These are phyloP conservation scores for Lithobates sylvaticus DNA, from an alignment of 2,797 vertebrate genomes.

Conservation along the genomic window DNA sequence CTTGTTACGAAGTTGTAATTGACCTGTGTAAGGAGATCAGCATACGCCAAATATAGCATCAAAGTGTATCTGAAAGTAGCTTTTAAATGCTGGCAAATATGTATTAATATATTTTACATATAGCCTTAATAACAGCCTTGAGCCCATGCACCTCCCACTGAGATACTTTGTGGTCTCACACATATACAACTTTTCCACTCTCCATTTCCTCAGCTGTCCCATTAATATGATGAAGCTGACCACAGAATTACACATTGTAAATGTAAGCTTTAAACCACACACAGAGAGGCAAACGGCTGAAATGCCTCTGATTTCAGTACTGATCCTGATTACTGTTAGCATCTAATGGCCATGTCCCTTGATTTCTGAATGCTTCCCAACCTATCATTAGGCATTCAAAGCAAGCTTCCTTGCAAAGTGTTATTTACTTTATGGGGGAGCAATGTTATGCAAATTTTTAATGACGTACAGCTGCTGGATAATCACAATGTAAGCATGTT, in stretches of 20 bases:
- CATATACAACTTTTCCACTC: slow-evolving; percentile 66
- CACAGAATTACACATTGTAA: slow-evolving; percentile 74
- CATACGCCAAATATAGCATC: not conserved
- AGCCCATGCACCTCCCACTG: slow-evolving; percentile 42
- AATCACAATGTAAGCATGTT: slow-evolving; percentile 61
- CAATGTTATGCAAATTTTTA: slow-evolving; percentile 63
- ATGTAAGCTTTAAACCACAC: slow-evolving; percentile 69
- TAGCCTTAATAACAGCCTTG: slow-evolving; percentile 15
- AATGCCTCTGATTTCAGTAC: slow-evolving; percentile 70
- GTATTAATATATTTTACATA: slow-evolving; percentile 33
- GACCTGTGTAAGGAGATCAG: not conserved
- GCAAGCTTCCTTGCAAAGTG: slow-evolving; percentile 47
- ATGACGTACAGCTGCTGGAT: slow-evolving; percentile 56
- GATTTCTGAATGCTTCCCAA: slow-evolving; percentile 60
- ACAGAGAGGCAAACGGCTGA: slow-evolving; percentile 63
- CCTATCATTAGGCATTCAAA: slow-evolving; percentile 65
- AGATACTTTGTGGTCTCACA: slow-evolving; percentile 69
- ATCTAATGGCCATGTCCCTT: slow-evolving; percentile 65
- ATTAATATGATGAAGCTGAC: slow-evolving; percentile 74
- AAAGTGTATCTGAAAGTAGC: slow-evolving; percentile 8
- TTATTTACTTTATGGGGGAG: slow-evolving; percentile 56
- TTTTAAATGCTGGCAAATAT: slow-evolving; percentile 14
- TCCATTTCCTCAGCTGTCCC: slow-evolving; percentile 66
- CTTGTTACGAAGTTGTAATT: not conserved
- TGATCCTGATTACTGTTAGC: slow-evolving; percentile 64